Base-by-base conservation (phyloP, 2,888 invertebrate genomes). In the Ellobium chinense region DNA sequence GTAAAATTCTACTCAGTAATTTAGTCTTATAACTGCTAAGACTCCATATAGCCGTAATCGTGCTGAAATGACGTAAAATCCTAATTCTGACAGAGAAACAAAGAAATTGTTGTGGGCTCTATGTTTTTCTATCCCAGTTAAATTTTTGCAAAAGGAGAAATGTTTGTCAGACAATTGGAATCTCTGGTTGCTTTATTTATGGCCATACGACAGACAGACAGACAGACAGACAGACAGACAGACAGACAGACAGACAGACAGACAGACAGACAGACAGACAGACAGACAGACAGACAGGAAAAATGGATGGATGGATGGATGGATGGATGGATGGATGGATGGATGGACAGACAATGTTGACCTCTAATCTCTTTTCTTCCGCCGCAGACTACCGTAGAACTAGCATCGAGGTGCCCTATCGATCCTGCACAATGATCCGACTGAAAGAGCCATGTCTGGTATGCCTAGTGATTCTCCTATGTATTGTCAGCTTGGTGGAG, bases 401-500 rank as follows among this genome's bases (percentile, higher is more conserved):
- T 7, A 60, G n/a, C 7, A n/a, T 60, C 14, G 60, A n/a, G 9
- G n/a, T 9, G n/a, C 9, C 7, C 21, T 21, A n/a, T n/a, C 5
- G 34, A n/a, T 12, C 31, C 3, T 65, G 31, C 34, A 27, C 7
- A 9, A 37, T 37, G 46, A 27, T 36, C n/a, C 39, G 62, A 24
- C n/a, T 62, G 12, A 36, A 76, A 9, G 75, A 75, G 29, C 68
- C 60, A 14, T 46, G 27, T 39, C 58, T 81, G 54, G 27, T 66
- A 24, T 12, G 29, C n/a, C 37, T 76, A 37, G 66, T 76, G 69
- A 37, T 76, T 62, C 24, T 82, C 12, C 79, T 73, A 36, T 18
- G 39, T 2, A 24, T 75, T 31, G 63, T 68, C 46, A 72, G 75
- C n/a, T 65, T 76, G 24, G 60, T 68, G 21, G 70, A 70, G 72